A percentile compares a stretch with the other conserved stretches of the same genome.
These are phyloP conservation scores for Mesitornis unicolor DNA, from an alignment of 2,113 vertebrate genomes.

Conservation along the genomic window DNA sequence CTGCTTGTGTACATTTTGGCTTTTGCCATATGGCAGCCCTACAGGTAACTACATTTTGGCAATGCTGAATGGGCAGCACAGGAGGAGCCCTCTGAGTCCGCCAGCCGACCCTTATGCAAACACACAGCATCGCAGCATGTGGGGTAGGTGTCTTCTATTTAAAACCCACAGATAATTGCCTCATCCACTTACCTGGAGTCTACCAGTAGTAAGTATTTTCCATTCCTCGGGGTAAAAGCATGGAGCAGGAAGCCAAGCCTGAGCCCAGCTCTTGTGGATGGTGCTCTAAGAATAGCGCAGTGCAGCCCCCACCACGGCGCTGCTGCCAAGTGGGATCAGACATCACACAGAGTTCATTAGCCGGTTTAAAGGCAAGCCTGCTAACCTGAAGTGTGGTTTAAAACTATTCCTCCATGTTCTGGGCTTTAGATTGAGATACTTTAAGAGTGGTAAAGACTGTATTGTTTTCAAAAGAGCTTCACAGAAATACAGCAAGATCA, in stretches of 20 bases:
- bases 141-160: background rate
- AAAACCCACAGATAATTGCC: background rate
- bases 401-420: background rate
- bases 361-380: background rate
- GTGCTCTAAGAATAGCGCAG: background rate
- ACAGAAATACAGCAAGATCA: background rate
- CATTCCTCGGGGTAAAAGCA: background rate
- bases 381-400: background rate
- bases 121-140: rapidly evolving
- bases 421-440: background rate
- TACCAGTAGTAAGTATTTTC: background rate
- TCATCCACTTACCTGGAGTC: background rate
- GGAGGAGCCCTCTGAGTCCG: background rate
- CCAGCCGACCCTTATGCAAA: background rate
- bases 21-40: background rate
- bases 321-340: background rate
- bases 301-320: background rate
- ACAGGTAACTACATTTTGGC: background rate
- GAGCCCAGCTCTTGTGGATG: background rate
- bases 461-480: background rate
- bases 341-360: background rate
- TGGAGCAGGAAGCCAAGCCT: background rate
- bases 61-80: background rate
- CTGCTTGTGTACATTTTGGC: background rate
- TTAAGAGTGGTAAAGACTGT: background rate